Conservation (phyloP, 2,888 invertebrate genomes). For the Morpho achilles region DNA sequence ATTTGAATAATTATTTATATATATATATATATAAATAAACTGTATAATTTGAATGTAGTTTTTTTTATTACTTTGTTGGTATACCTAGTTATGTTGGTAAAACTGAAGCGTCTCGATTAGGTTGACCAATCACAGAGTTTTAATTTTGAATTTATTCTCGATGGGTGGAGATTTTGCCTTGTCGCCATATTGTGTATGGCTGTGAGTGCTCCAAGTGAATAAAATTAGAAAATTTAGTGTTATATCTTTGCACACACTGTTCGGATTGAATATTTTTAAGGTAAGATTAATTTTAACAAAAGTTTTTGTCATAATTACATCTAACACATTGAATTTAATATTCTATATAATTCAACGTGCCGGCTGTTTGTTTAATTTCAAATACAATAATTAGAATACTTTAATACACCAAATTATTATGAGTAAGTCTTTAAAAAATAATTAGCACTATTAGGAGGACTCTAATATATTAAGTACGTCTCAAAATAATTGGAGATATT, state of each 20-base stretch:
- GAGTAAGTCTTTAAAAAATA: too few species aligned
- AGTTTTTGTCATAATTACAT: conserved; percentile 59
- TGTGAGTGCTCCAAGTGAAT: conserved; percentile 73
- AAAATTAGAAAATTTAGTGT: conserved; percentile 58
- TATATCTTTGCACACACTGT: conserved; percentile 60
- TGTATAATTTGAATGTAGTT: conserved; percentile 8
- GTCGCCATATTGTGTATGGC: conserved; percentile 78
- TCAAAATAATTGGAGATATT: too few species aligned
- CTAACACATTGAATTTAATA: conserved; percentile 9
- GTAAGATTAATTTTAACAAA: conserved; percentile 55
- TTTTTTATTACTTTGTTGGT: conserved; percentile 22
- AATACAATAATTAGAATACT: too few species aligned
- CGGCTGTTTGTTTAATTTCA: conserved; percentile 23
- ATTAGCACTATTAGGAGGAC: too few species aligned
- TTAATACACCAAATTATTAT: too few species aligned
- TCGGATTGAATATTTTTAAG: conserved; percentile 65
- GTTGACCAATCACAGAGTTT: conserved; percentile 60
- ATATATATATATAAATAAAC: background rate
- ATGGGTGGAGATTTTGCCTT: conserved; percentile 71
- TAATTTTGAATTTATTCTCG: conserved; percentile 67
- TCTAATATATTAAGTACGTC: too few species aligned
- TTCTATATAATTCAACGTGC: conserved; percentile 10
- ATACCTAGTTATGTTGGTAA: conserved; percentile 41
- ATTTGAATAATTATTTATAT: conserved; percentile 2
- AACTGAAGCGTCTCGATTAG: conserved; percentile 60